Conservation (phyloP, 2,888 invertebrate species). For the Dynastes hyllus region DNA sequence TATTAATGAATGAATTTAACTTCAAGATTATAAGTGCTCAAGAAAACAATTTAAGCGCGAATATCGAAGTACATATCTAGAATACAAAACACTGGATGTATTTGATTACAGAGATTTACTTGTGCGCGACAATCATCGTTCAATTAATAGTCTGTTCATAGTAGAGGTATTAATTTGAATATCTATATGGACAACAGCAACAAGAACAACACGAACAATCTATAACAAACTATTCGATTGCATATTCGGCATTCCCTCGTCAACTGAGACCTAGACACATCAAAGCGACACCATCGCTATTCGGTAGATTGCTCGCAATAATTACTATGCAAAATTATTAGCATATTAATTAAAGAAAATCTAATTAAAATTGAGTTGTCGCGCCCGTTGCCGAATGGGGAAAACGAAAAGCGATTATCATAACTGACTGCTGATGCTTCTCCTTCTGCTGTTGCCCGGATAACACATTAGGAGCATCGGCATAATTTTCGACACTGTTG, state of each 20-base stretch:
- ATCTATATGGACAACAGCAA: neutral
- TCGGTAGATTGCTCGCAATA: slow-evolving; percentile 73
- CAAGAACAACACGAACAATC: slow-evolving; percentile 10
- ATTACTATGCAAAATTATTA: slow-evolving; percentile 74
- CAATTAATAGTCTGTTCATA: no score
- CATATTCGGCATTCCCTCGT: slow-evolving; percentile 50
- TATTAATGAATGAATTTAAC: no score
- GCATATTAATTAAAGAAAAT: slow-evolving; percentile 74
- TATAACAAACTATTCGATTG: slow-evolving; percentile 44
- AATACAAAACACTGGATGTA: no score
- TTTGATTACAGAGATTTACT: no score
- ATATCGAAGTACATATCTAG: no score
- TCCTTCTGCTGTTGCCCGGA: slow-evolving; percentile 42
- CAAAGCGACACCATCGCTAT: slow-evolving; percentile 72
- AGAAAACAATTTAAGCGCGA: no score
- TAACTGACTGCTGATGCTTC: slow-evolving; percentile 60
- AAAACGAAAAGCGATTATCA: slow-evolving; percentile 67
- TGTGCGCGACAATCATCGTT: no score
- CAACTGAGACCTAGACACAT: slow-evolving; percentile 64
- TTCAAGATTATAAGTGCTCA: no score
- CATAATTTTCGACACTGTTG: slow-evolving; percentile 36
- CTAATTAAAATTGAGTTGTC: slow-evolving; percentile 72
- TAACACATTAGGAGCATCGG: slow-evolving; percentile 35
- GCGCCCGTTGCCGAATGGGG: slow-evolving; percentile 67
- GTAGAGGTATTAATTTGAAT: neutral